Percentiles rank a stretch among this genome's conserved stretches.
These are phyloP conservation scores for Brotula barbata DNA, from an alignment of 2,797 vertebrate genomes.

Conservation along the genomic window DNA sequence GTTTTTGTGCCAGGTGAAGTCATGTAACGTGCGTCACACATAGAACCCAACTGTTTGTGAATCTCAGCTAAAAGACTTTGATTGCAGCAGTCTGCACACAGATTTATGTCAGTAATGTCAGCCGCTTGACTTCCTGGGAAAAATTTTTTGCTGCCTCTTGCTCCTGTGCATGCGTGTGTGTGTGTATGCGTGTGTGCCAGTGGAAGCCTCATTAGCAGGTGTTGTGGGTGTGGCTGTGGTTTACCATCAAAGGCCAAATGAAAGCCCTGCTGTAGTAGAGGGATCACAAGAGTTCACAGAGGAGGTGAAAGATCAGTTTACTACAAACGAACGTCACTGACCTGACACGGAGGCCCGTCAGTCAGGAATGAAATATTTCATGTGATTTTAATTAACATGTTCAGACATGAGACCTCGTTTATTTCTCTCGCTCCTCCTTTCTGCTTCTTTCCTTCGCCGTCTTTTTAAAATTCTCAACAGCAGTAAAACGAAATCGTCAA, in stretches of 20 bases:
- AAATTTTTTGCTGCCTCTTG: neutral
- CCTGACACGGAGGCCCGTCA: neutral
- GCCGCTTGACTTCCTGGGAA: no score
- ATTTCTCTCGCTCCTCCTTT: no score
- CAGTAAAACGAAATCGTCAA: no score
- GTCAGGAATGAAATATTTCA: neutral
- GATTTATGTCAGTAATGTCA: no score
- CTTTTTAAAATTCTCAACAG: no score
- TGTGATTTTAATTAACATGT: no score
- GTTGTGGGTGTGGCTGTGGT: constrained; percentile 41
- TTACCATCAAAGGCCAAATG: constrained; percentile 44
- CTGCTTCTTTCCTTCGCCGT: no score
- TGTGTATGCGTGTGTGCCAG: constrained; percentile 14
- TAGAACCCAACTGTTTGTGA: no score
- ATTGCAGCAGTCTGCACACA: no score
- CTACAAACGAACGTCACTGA: constrained; percentile 23
- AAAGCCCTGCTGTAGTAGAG: constrained; percentile 22
- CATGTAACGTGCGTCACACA: neutral
- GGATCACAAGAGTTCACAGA: constrained; percentile 3
- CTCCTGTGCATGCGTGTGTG: neutral
- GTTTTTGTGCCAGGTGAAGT: neutral
- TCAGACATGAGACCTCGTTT: no score
- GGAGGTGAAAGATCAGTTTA: constrained; percentile 13
- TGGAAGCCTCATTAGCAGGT: constrained; percentile 29
- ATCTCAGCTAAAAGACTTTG: no score